Evolutionary conservation across 2,888 invertebrate species (phyloP), one percentile per base, ranked within the genome.

Genomic region (Aphidoletes aphidimyza): DNA sequence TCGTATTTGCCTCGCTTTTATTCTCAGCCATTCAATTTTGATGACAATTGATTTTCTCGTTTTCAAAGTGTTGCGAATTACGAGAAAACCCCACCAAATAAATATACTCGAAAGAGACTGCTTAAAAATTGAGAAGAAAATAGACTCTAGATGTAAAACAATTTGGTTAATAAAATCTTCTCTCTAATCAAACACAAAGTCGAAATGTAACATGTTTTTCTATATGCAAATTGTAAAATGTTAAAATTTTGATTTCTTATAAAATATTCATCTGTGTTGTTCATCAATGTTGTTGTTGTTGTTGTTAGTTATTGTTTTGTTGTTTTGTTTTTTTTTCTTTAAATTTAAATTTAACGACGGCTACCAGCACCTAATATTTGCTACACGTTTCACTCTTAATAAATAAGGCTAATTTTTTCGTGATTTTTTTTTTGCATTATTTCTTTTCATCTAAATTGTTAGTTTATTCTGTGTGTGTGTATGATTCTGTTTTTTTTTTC

Each of bases 331-430:
- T n/a, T n/a, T n/a, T n/a, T n/a, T n/a, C n/a, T n/a, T n/a, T n/a
- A n/a, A n/a, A n/a, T n/a, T n/a, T n/a, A n/a, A n/a, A n/a, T n/a
- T n/a, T 22, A 5, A 30, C 14, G 69, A 30, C 34, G 69, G 69
- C 69, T 69, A 69, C 34, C 69, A 69, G 34, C 54, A 54, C 69
- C 69, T 69, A 69, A 69, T 69, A 30, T 69, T 69, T 69, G 30
- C 69, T 69, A 69, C 69, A 69, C 69, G 69, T 30, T 30, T 69
- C 17, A 6, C 17, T 69, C 69, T 69, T 69, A 69, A 69, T 34
- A 69, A 69, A 69, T 69, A 69, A 69, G 69, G 69, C 69, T 69
- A 69, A 69, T 69, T 30, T 69, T 69, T 69, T 69, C 30, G 54
- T 30, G 30, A 30, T 69, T 69, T 69, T 54, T 14, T 6, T 22